phyloP scores from a whole-genome alignment of 2,113 vertebrate species.

The Calonectris borealis region DNA sequence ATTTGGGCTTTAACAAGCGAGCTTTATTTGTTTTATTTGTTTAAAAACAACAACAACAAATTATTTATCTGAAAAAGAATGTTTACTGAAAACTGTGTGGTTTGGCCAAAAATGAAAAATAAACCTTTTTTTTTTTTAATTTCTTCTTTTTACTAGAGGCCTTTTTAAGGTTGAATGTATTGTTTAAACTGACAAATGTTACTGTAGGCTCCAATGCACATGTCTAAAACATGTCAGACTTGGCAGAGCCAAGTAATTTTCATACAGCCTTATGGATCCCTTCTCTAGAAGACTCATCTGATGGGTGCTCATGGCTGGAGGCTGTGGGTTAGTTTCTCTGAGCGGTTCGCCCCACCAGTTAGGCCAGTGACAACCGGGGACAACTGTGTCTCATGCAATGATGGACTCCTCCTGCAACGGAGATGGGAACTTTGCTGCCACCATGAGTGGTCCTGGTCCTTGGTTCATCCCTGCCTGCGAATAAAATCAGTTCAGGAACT shows the following conservation, averaged over 20 bases:
- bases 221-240: not conserved
- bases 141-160: not conserved
- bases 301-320: not conserved
- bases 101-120: not conserved
- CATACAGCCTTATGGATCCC: not conserved
- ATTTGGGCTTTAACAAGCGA: not conserved
- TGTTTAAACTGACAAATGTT: not conserved
- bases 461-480: not conserved
- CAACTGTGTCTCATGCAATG: fast-evolving
- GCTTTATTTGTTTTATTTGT: not conserved
- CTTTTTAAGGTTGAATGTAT: not conserved
- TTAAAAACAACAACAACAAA: not conserved
- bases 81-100: not conserved
- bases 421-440: not conserved
- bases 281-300: too few species aligned
- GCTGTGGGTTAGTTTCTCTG: not conserved
- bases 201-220: not conserved
- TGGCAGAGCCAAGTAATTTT: not conserved
- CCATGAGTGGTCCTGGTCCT: not conserved
- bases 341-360: not conserved
- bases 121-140: not conserved
- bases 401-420: not conserved
- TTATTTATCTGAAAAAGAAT: not conserved
- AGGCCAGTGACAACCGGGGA: not conserved
- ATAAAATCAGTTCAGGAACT: not conserved